phyloP scores from a whole-genome alignment of 2,888 invertebrate genomes.

The Coleophora flavipennella region DNA sequence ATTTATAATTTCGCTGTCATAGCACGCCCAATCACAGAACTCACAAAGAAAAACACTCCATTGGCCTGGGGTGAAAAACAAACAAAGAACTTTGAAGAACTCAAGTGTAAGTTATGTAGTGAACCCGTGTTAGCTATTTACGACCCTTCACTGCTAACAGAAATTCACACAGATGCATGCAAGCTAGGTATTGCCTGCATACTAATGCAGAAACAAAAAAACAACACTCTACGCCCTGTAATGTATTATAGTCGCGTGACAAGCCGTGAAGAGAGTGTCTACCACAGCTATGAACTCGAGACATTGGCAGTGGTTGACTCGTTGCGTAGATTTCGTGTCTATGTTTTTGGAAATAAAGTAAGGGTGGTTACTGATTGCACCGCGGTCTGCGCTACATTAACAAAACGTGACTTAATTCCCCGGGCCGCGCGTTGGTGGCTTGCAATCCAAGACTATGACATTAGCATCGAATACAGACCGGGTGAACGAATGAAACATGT shows the following conservation, averaged over 20 bases:
- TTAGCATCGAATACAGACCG: neutral
- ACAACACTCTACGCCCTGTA: conserved; percentile 12
- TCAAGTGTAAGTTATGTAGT: conserved; percentile 8
- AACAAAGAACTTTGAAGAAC: conserved; percentile 1
- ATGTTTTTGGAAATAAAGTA: neutral
- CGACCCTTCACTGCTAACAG: conserved; percentile 18
- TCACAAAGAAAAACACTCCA: neutral
- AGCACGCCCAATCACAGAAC: neutral
- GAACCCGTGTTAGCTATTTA: conserved; percentile 25
- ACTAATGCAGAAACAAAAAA: conserved; percentile 19
- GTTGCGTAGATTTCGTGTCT: neutral
- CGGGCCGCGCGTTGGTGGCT: neutral
- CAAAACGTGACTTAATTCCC: neutral
- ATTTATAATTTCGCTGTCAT: neutral
- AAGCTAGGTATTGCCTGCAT: conserved; percentile 23
- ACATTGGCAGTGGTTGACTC: conserved; percentile 1
- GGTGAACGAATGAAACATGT: no score
- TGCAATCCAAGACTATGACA: neutral
- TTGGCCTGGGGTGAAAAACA: neutral
- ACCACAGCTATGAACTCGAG: neutral
- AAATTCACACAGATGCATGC: conserved; percentile 31
- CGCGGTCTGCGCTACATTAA: neutral
- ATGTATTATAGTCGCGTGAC: conserved; percentile 20
- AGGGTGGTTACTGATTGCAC: neutral
- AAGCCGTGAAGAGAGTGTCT: conserved; percentile 11